A percentile compares a stretch with the other conserved stretches of the same genome.
Evolutionary conservation across 2,113 vertebrate species (phyloP).

Genomic region (Glaucidium brasilianum): DNA sequence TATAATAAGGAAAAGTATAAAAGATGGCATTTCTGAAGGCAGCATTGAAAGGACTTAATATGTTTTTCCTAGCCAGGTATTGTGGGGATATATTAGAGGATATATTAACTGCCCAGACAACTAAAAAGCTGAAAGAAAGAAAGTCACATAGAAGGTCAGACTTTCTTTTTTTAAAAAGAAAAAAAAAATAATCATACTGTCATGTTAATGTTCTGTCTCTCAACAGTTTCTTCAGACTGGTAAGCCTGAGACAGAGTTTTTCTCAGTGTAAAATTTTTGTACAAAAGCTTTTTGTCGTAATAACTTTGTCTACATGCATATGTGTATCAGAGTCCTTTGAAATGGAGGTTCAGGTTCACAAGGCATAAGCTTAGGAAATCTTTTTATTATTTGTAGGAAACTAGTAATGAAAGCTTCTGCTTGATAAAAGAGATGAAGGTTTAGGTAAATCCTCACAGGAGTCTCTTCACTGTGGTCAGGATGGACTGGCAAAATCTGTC

Average conservation of each 20-base stretch:
- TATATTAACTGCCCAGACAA: background rate
- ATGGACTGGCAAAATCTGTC: background rate
- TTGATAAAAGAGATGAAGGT: background rate
- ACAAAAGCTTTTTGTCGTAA: background rate
- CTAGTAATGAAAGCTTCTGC: background rate
- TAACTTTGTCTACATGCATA: fast-evolving
- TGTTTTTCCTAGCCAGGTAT: background rate
- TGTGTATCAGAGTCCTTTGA: background rate
- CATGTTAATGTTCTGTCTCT: background rate
- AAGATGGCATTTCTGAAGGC: background rate
- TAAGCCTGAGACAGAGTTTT: background rate
- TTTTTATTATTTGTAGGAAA: background rate
- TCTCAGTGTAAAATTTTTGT: background rate
- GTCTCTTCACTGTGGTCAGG: background rate
- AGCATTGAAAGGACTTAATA: background rate
- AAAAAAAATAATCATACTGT: background rate
- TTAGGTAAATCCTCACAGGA: background rate
- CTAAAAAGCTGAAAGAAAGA: background rate
- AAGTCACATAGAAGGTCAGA: background rate
- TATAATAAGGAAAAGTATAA: background rate
- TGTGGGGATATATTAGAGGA: background rate
- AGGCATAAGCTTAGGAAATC: background rate
- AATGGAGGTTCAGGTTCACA: background rate
- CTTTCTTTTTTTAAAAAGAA: background rate
- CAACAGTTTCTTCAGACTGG: background rate